Evolutionary conservation across 2,797 vertebrate genomes (phyloP), one percentile per base, ranked within the genome.

Genomic region (Leuciscus waleckii): DNA sequence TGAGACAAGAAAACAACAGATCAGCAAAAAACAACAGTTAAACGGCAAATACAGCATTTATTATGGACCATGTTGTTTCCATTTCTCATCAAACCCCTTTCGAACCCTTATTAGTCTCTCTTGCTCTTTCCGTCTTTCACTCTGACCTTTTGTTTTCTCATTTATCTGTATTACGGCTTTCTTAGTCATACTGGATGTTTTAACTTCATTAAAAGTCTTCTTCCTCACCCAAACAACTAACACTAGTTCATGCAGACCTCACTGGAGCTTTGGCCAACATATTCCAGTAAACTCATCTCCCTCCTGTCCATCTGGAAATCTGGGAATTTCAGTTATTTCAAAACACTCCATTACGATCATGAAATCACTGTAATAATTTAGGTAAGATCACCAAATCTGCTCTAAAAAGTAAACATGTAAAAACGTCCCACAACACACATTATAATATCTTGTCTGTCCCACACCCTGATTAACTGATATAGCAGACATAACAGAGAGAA

Each of bases 1-100:
- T 54, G 21, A 89, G 91, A 89, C 43, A 46, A 61, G 87, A 88
- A 80, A 87, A 90, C 87, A 79, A 87, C 79, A 87, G 92, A 89
- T 92, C 91, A 90, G 90, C 89, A 87, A 92, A 93, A 92, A 93
- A 63, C 86, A 90, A 61, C 51, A 5, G 11, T 58, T 39, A 46
- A 86, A 73, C 0, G 0, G 49, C 71, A 32, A 85, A 71, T 73
- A 58, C 85, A 68, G 54, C 82, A 89, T 86, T 84, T 89, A 93
- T 85, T 87, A 86, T 81, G 43, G 10, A 49, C 17, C 8, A 26
- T 29, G 23, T 39, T 37, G 19, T 29, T 70, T 35, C 32, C 11
- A 54, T 46, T 79, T 13, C 17, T 74, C 14, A 29, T 65, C 77
- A 65, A 63, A 69, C 49, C 65, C 69, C 82, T 70, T 73, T 35